Evolutionary conservation across 2,797 vertebrate genomes (phyloP).

Genomic region (Sciurus vulgaris): DNA sequence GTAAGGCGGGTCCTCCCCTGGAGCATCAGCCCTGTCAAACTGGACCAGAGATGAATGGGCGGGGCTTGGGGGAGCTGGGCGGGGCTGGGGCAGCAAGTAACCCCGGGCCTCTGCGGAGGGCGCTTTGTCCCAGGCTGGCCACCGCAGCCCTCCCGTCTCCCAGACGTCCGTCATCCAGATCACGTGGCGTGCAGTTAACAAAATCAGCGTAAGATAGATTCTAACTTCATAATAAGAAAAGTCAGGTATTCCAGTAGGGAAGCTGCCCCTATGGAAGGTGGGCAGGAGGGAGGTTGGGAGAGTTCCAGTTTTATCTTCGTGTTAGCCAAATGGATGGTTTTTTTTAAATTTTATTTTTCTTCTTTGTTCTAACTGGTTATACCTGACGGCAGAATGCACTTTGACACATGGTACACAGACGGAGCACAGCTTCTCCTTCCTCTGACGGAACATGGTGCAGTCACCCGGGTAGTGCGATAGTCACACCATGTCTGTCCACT

Average conservation of each 20-base stretch:
- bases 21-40: neutral
- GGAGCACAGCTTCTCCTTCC: too few relatives aligned
- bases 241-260: neutral
- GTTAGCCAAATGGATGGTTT: neutral
- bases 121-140: neutral
- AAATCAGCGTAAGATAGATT: neutral
- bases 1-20: neutral
- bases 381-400: too few relatives aligned
- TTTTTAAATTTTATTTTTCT: too few relatives aligned
- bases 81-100: neutral
- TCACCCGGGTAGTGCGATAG: too few relatives aligned
- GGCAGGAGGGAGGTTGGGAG: neutral
- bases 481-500: too few relatives aligned
- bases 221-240: neutral
- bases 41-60: neutral
- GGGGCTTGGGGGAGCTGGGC: neutral
- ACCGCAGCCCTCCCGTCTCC: neutral
- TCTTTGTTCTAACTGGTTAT: too few relatives aligned
- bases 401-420: too few relatives aligned
- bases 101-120: neutral
- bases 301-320: neutral
- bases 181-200: neutral
- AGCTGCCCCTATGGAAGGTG: neutral
- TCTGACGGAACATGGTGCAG: too few relatives aligned
- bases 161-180: neutral